Percentiles rank a stretch among this genome's conserved stretches.
phyloP scores from a whole-genome alignment of 2,113 vertebrate genomes.

The Psophia crepitans region DNA sequence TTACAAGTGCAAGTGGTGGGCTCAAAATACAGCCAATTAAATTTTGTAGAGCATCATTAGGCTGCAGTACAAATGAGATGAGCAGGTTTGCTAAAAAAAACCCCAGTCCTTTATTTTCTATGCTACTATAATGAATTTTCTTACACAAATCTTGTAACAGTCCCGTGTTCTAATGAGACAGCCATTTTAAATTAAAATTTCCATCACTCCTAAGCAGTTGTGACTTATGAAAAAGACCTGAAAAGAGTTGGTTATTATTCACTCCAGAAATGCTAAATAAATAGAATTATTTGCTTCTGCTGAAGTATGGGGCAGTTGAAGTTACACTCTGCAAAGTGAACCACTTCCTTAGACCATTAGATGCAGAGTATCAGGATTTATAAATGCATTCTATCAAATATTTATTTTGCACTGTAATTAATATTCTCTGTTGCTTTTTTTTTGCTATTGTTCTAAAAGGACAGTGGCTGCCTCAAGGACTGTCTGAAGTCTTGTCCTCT shows the following conservation, averaged over 20 bases:
- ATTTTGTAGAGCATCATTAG: background rate
- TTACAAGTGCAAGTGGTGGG: background rate
- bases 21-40: background rate
- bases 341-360: background rate
- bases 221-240: background rate
- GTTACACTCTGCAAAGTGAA: background rate
- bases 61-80: background rate
- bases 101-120: background rate
- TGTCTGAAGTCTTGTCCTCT: background rate
- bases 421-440: background rate
- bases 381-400: background rate
- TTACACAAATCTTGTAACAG: conserved; percentile 3
- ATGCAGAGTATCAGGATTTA: background rate
- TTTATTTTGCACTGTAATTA: background rate
- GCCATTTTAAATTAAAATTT: conserved; percentile 42
- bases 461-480: background rate
- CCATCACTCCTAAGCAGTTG: background rate
- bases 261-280: background rate
- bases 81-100: background rate
- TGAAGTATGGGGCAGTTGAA: background rate
- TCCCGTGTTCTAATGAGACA: background rate
- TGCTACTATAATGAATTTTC: background rate
- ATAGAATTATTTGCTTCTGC: background rate
- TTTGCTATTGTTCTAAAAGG: background rate
- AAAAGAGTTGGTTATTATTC: conserved; percentile 37